Evolutionary conservation across 2,888 invertebrate species (phyloP).

Genomic region (Phlogophora meticulosa): DNA sequence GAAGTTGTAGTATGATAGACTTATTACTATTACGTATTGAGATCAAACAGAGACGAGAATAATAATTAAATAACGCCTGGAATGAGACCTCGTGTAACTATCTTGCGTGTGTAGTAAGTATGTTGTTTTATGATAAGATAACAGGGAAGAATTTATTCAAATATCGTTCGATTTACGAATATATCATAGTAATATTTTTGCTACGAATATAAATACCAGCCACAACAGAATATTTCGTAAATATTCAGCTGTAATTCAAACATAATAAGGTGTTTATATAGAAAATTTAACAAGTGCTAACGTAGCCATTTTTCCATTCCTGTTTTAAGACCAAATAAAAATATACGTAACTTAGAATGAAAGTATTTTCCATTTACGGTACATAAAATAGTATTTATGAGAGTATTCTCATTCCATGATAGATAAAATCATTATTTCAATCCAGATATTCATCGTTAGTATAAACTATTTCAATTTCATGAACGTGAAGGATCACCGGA

Average conservation of each 20-base stretch:
- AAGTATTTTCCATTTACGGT: too few species aligned
- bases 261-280: background rate
- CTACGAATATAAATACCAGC: background rate
- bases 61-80: conserved; percentile 10
- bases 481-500: conserved; percentile 18
- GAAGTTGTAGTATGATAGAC: background rate
- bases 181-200: background rate
- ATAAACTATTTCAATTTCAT: conserved; percentile 26
- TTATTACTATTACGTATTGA: background rate
- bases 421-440: too few species aligned
- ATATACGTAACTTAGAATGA: too few species aligned
- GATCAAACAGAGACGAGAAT: background rate
- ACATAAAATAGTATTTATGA: too few species aligned
- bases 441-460: too few species aligned
- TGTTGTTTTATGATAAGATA: background rate
- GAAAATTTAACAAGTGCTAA: background rate
- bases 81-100: background rate
- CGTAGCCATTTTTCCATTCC: background rate
- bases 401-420: too few species aligned
- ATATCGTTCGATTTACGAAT: too few species aligned
- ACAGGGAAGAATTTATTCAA: background rate
- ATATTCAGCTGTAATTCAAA: background rate
- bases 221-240: background rate
- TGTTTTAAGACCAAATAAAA: too few species aligned
- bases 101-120: background rate